phyloP scores from a whole-genome alignment of 2,113 vertebrate genomes.

The Psettodes erumei region DNA sequence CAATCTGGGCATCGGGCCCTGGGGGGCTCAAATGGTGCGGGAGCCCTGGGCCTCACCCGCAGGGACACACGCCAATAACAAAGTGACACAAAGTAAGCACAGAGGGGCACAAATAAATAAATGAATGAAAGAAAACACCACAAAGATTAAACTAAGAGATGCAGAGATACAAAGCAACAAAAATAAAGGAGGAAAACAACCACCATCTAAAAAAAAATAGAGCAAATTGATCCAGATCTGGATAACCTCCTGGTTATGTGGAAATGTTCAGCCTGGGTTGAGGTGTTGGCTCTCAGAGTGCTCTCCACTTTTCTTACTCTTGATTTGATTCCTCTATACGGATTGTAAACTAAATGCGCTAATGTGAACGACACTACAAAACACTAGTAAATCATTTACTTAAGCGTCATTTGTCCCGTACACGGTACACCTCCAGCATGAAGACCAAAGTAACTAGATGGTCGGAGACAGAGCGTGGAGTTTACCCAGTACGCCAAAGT shows the following conservation, averaged over 20 bases:
- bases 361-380: not conserved
- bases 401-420: not conserved
- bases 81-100: not conserved
- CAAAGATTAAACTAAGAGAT: too few relatives aligned
- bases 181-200: too few relatives aligned
- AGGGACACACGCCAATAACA: not conserved
- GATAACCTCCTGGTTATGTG: too few relatives aligned
- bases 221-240: too few relatives aligned
- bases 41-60: not conserved
- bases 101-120: not conserved
- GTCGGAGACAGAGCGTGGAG: not conserved
- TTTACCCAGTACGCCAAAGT: not conserved
- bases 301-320: too few relatives aligned
- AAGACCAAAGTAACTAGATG: not conserved
- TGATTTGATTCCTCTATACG: not conserved
- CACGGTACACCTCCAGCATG: not conserved
- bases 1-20: not conserved
- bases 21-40: not conserved
- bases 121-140: too few relatives aligned
- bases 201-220: too few relatives aligned
- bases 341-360: not conserved
- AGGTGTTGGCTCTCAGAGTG: too few relatives aligned
- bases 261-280: too few relatives aligned
- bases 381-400: not conserved
- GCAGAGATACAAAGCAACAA: too few relatives aligned